Evolutionary conservation across 1,140 invertebrate species (phyloP), one percentile per base, ranked within the genome.

Genomic region (Sycophila sp.): DNA sequence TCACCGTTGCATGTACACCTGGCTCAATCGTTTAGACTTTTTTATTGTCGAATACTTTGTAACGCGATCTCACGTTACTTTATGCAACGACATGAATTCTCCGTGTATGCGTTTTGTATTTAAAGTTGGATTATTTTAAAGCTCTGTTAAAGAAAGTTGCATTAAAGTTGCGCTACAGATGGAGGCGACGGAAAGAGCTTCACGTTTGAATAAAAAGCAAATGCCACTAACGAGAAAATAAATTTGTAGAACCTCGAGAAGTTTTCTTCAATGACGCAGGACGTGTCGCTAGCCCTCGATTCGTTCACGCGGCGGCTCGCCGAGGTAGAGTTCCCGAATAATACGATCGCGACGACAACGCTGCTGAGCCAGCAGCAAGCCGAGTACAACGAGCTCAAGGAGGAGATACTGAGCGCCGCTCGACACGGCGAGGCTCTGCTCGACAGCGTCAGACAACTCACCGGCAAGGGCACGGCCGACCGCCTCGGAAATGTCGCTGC

Each of bases 231-330:
- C n/a, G n/a, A n/a, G n/a, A n/a, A n/a, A n/a, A n/a, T n/a, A n/a
- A n/a, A n/a, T n/a, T 26, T 47, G n/a, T 81, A 98, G 96, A 94
- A 94, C 60, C 90, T 98, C 76, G 97, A 98, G 83, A 95, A 96
- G 81, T 98, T 98, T 87, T 96, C 95, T 38, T 91, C 90, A 36
- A 91, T 96, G 81, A 96, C 94, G 60, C 92, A 94, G 80, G 92
- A 96, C 78, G 95, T 98, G 22, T 96, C 95, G 8, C 88, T 91
- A 59, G 91, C 93, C 70, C 84, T 97, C 72, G 92, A 94, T 81
- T 90, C 92, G 66, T 97, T 96, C 81, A 96, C 95, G 66, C 90
- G 92, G 80, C 90, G 91, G 71, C 91, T 98, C 75, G 90, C 91
- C 19, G 91, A 93, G 80, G 90, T 92, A 32, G 94, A 95, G 83